A percentile compares a stretch with the other conserved stretches of the same genome.
Conservation (phyloP, 2,797 vertebrate genomes). For the Eulemur mongoz region DNA sequence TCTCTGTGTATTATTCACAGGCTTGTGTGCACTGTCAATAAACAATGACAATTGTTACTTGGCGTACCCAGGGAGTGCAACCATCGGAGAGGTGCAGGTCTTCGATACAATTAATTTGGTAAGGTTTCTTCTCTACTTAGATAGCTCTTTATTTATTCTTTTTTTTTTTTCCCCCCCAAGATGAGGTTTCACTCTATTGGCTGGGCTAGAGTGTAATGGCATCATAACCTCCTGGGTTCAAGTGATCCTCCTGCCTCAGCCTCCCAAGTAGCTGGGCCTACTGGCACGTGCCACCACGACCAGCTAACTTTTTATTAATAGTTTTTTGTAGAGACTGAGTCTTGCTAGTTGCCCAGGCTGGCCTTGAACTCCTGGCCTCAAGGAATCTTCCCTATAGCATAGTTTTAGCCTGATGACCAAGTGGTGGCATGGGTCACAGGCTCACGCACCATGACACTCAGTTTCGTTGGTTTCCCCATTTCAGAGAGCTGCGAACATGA, state of each 20-base stretch:
- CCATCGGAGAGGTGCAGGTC: conserved; percentile 98
- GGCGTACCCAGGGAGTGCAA: conserved; percentile 97
- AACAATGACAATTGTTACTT: conserved; percentile 99
- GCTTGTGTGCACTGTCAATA: conserved; percentile 96
- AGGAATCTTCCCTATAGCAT: background rate
- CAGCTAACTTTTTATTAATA: background rate
- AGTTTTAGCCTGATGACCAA: too few relatives aligned
- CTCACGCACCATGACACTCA: accelerated
- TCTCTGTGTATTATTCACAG: conserved; percentile 78
- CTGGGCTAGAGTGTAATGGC: background rate
- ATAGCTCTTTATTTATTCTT: background rate
- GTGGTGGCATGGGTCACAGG: accelerated
- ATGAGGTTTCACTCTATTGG: background rate
- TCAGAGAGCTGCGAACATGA: conserved; percentile 99
- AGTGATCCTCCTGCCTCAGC: background rate
- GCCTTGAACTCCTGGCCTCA: background rate
- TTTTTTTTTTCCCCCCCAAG: background rate
- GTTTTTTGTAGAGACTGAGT: too few relatives aligned
- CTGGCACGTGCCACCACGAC: background rate
- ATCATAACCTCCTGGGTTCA: background rate
- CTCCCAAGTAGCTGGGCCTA: background rate
- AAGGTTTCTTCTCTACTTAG: conserved; percentile 56
- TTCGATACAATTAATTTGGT: conserved; percentile 99
- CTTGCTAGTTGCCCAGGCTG: background rate
- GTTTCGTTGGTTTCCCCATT: conserved; percentile 19